A percentile compares a stretch with the other conserved stretches of the same genome.
These are phyloP conservation scores for Ferrisia virgata DNA, from an alignment of 2,888 invertebrate genomes.

Conservation along the genomic window DNA sequence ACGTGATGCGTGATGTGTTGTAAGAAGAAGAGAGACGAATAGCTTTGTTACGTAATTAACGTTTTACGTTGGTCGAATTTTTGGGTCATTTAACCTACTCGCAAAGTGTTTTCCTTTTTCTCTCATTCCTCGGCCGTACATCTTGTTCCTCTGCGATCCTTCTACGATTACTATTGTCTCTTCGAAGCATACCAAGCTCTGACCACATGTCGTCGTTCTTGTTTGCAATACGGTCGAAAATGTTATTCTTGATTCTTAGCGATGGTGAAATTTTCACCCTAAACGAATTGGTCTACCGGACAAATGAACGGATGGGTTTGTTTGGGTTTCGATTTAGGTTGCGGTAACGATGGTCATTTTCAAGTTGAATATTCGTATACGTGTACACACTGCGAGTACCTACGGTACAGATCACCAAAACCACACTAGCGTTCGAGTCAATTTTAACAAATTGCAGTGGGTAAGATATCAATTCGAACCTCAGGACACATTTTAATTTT, in stretches of 20 bases:
- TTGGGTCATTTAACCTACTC: not conserved
- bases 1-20: not conserved
- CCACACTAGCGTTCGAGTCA: too few species aligned
- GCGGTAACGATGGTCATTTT: too few species aligned
- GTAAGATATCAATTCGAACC: too few species aligned
- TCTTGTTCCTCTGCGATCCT: not conserved
- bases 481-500: too few species aligned
- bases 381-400: too few species aligned
- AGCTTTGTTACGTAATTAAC: not conserved
- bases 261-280: not conserved
- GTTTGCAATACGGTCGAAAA: not conserved
- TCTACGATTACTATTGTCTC: not conserved
- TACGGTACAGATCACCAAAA: too few species aligned
- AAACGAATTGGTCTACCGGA: not conserved
- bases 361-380: too few species aligned
- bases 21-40: not conserved
- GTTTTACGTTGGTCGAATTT: conserved; percentile 1
- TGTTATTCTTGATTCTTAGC: not conserved
- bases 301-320: too few species aligned
- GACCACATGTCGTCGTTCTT: not conserved
- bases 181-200: not conserved
- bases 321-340: too few species aligned
- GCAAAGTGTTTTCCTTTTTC: not conserved
- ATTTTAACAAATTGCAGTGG: too few species aligned
- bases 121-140: not conserved